phyloP scores from a whole-genome alignment of 2,113 vertebrate genomes.

The Brachyhypopomus occidentalis region DNA sequence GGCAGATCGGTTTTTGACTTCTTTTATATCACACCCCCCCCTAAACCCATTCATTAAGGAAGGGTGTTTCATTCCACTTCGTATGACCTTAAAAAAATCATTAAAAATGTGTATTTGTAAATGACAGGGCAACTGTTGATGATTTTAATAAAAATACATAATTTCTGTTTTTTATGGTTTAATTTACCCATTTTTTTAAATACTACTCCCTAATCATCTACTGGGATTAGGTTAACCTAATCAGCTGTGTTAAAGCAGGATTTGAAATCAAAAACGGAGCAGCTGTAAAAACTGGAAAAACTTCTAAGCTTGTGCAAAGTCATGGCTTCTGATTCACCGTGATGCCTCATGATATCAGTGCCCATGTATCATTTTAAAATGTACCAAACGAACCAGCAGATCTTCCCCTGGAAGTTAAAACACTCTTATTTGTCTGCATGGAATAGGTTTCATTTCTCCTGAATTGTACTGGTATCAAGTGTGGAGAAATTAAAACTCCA shows the following conservation, averaged over 20 bases:
- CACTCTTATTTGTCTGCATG: conserved; percentile 43
- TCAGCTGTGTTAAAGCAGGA: conserved; percentile 16
- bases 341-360: conserved; percentile 46
- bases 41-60: too few species aligned
- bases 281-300: conserved; percentile 40
- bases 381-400: conserved; percentile 38
- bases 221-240: conserved; percentile 55
- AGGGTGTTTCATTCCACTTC: too few species aligned
- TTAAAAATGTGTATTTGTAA: too few species aligned
- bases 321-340: conserved; percentile 37
- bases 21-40: too few species aligned
- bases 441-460: conserved; percentile 38
- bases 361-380: conserved; percentile 30
- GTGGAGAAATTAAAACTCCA: conserved; percentile 53
- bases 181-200: neutral
- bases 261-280: conserved; percentile 29
- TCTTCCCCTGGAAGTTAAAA: conserved; percentile 30
- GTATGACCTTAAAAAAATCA: too few species aligned
- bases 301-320: conserved; percentile 32
- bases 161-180: too few species aligned
- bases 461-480: conserved; percentile 49
- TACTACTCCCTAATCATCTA: neutral
- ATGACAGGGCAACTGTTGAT: too few species aligned
- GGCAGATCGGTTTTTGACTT: too few species aligned
- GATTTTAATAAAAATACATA: too few species aligned